Conservation (phyloP, 2,113 vertebrate genomes). For the Poeciliopsis retropinna region DNA sequence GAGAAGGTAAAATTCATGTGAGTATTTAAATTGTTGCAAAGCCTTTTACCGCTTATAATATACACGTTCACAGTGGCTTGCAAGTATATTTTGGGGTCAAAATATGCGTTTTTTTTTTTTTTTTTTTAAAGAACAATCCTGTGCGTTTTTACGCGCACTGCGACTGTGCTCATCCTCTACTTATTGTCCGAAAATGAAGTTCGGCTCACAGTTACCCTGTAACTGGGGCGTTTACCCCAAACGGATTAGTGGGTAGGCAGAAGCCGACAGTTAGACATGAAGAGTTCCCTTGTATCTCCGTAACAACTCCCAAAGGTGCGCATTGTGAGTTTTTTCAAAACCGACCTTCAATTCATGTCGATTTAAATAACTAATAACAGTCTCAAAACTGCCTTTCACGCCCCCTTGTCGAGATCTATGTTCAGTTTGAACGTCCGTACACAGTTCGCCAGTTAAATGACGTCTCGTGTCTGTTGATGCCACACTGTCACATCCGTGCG, state of each 20-base stretch:
- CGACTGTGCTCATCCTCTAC: slow-evolving; percentile 31
- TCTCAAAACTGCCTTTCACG: slow-evolving; percentile 3
- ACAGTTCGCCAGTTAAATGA: neutral
- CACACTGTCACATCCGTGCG: neutral
- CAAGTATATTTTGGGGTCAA: neutral
- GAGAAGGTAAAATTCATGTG: neutral
- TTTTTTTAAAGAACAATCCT: slow-evolving; percentile 20
- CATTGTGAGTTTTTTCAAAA: slow-evolving; percentile 20
- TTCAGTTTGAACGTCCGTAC: slow-evolving; percentile 36
- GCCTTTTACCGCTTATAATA: neutral
- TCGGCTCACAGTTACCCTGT: slow-evolving; percentile 15
- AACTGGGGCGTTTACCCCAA: slow-evolving; percentile 46
- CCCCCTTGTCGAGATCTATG: slow-evolving; percentile 8
- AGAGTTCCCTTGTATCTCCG: slow-evolving; percentile 14
- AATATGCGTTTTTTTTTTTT: neutral
- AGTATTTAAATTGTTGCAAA: neutral
- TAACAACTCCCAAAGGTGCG: slow-evolving; percentile 22
- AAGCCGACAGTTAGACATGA: slow-evolving; percentile 8
- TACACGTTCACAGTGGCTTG: neutral
- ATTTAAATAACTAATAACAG: slow-evolving; percentile 41
- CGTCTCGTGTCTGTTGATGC: neutral
- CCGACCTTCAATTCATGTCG: slow-evolving; percentile 10
- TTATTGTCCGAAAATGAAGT: slow-evolving; percentile 37
- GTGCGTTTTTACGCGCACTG: slow-evolving; percentile 47
- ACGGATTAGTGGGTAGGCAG: slow-evolving; percentile 1